These are phyloP conservation scores for Amorpha juglandis DNA, from an alignment of 2,888 invertebrate species.

Conservation along the genomic window DNA sequence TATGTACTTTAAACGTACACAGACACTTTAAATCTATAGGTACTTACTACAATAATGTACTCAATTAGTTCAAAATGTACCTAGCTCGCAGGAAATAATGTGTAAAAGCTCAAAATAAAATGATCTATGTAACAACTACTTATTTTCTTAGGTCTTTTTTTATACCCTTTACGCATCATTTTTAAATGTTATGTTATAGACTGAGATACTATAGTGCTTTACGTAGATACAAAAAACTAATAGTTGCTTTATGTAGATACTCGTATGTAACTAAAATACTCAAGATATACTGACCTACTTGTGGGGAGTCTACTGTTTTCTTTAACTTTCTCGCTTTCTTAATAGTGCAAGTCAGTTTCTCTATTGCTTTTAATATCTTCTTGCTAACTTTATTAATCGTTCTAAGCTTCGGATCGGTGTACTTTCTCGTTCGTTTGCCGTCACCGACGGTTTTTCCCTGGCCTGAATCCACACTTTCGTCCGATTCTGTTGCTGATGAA, in stretches of 20 bases:
- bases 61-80: background rate
- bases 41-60: background rate
- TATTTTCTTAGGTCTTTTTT: too few relatives aligned
- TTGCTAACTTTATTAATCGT: constrained; percentile 81
- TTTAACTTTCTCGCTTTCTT: constrained; percentile 57
- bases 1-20: constrained; percentile 15
- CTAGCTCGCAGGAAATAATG: too few relatives aligned
- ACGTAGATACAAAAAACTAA: too few relatives aligned
- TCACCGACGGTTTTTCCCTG: constrained; percentile 67
- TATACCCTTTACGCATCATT: too few relatives aligned
- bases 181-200: too few relatives aligned
- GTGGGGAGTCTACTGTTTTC: background rate
- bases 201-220: too few relatives aligned
- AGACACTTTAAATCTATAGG: background rate
- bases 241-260: too few relatives aligned
- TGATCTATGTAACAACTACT: too few relatives aligned
- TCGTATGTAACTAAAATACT: background rate
- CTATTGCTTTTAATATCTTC: constrained; percentile 76
- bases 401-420: constrained; percentile 76
- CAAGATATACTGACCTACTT: constrained; percentile 16
- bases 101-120: too few relatives aligned
- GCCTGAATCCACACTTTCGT: constrained; percentile 73
- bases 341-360: constrained; percentile 74
- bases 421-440: constrained; percentile 70
- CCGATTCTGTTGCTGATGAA: constrained; percentile 76